Evolutionary conservation across 1,140 invertebrate species (phyloP), one percentile per base, ranked within the genome.

Genomic region (Tetragonula clypearis): DNA sequence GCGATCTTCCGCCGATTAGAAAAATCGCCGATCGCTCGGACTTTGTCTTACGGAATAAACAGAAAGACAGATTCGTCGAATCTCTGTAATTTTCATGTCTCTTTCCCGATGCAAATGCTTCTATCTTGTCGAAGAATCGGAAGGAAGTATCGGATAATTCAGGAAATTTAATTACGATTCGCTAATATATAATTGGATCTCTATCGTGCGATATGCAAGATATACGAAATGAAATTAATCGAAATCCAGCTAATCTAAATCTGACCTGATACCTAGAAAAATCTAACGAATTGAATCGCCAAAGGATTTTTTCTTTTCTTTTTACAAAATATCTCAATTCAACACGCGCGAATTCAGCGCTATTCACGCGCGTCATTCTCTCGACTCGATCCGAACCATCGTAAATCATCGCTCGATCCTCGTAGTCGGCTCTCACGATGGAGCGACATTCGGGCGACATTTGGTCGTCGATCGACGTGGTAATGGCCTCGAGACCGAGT

Each of bases 1-100:
- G 68, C 68, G 79, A 81, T 76, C 78, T 88, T 82, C 79, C 77
- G 78, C 23, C 21, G 35, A 86, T 30, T 85, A 62, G 58, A 88
- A 87, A 87, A 85, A 87, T 87, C 75, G 26, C 53, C 35, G 73
- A 17, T 65, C 21, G 53, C 55, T 55, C 19, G 19, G 26, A 17
- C 8, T 6, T 17, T 5, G 62, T 65, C 17, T 65, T n/a, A 26
- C 2, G 15, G n/a, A 17, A 49, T 49, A 49, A 49, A 49, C 41
- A 0, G 41, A 0, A 49, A 8, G 8, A 49, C 8, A 49, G n/a
- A 49, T 8, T 49, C 41, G 41, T 49, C 41, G 41, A 49, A 49
- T 49, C 41, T 49, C 41, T 49, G 6, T 0, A 49, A 49, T 9
- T 49, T 49, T 49, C 0, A 49, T 8, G 6, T 49, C 41, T 8